Base-by-base conservation (phyloP, 2,113 vertebrate genomes). In the Aphyosemion australe region DNA sequence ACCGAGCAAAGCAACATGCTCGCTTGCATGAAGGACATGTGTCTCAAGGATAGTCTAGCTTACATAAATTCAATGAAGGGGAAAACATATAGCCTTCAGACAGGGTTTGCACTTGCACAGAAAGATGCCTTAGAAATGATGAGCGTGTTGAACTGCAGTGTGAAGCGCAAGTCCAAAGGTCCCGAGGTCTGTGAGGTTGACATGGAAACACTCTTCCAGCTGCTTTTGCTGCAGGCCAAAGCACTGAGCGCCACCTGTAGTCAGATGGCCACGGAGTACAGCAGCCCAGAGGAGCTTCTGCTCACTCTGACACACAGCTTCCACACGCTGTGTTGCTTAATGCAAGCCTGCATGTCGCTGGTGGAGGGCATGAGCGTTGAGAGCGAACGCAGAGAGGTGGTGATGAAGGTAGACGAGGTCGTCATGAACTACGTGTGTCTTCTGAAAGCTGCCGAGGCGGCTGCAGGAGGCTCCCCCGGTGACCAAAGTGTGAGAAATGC, bases 271-370 rank as follows among this genome's bases (percentile, higher is more conserved):
- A 84, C 84, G 80, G 94, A 94, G 72, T 95, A 96, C 83, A 92
- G 93, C 89, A 94, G 93, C 88, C 94, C 94, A 10, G 96, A 97
- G 87, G 95, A 98, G 91, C 90, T 96, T 88, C 94, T 97, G 79
- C 91, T 94, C 90, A 95, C 95, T 55, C 94, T 97, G 93, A 95
- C 94, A 61, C 95, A 95, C 91, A 97, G 96, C 92, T 97, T 96
- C 87, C 95, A 96, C 92, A 95, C 96, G 74, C 94, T 97, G 86
- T 98, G 96, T 89, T 95, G 95, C 89, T 90, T 96, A 71, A 94
- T 94, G 70, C 94, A 98, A 91, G 96, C 95, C 86, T 96, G 96
- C 95, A 95, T 97, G 94, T 94, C 92, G 81, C 94, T 97, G 69
- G 93, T 94, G 89, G 95, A 95, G 89, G 93, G 94, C 19, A 92